phyloP scores from a whole-genome alignment of 2,888 invertebrate genomes.

The Apomyelois bistriatella region DNA sequence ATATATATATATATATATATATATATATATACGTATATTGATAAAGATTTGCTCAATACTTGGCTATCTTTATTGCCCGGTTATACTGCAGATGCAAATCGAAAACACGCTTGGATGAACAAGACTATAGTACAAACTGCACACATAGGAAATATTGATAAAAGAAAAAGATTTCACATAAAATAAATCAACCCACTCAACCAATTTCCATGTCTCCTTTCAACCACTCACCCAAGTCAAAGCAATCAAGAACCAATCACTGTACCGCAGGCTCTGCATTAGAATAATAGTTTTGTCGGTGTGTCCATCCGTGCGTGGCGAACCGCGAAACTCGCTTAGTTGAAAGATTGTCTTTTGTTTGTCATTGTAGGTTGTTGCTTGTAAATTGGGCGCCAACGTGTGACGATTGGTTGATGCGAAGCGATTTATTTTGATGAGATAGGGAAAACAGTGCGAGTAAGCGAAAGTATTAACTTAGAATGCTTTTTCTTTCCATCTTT shows the following conservation, averaged over 20 bases:
- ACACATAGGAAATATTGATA: neutral
- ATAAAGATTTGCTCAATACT: too few species aligned
- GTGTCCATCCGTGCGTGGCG: constrained; percentile 27
- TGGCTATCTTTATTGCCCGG: too few species aligned
- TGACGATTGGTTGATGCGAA: neutral
- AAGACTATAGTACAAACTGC: too few species aligned
- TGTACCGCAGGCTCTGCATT: constrained; percentile 19
- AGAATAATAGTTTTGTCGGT: constrained; percentile 8
- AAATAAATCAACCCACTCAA: neutral
- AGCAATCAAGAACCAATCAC: neutral
- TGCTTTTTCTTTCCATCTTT: too few species aligned
- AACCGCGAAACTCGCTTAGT: constrained; percentile 19
- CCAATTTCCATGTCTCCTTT: neutral
- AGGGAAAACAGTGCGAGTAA: too few species aligned
- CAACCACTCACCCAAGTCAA: neutral
- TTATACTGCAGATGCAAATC: too few species aligned
- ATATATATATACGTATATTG: too few species aligned
- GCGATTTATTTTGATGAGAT: neutral
- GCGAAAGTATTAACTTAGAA: too few species aligned
- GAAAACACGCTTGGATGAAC: too few species aligned
- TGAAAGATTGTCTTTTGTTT: constrained; percentile 4
- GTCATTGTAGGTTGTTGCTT: neutral
- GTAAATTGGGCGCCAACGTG: neutral
- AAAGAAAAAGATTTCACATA: too few species aligned
- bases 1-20: too few species aligned